Evolutionary conservation across 2,113 vertebrate genomes (phyloP).

Genomic region (Dissostichus mawsoni): DNA sequence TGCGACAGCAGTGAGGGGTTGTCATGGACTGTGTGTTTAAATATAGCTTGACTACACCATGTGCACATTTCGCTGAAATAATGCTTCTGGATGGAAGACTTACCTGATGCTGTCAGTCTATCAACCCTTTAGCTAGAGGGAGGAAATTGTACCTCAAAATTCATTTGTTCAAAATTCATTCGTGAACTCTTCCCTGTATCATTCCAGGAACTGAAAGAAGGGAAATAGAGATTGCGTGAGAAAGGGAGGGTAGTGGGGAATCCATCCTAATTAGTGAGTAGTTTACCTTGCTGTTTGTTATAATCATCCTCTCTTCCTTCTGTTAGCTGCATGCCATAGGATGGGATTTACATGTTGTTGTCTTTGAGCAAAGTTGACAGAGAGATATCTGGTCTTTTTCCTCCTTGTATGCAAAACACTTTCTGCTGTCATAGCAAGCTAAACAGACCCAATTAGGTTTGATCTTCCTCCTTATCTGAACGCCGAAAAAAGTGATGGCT

Average conservation of each 20-base stretch:
- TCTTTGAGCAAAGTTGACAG: slow-evolving; percentile 65
- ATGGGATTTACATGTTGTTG: slow-evolving; percentile 62
- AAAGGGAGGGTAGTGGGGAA: slow-evolving; percentile 21
- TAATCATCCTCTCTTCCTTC: slow-evolving; percentile 45
- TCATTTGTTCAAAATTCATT: slow-evolving; percentile 28
- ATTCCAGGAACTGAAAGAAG: slow-evolving; percentile 18
- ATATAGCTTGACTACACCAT: slow-evolving; percentile 53
- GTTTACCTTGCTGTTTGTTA: slow-evolving; percentile 62
- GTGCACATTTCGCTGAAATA: slow-evolving; percentile 38
- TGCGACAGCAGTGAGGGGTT: slow-evolving; percentile 49
- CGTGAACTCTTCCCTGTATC: slow-evolving; percentile 16
- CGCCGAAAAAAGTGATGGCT: slow-evolving; percentile 19
- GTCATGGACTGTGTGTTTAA: slow-evolving; percentile 58
- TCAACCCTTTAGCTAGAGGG: slow-evolving; percentile 14
- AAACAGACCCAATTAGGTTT: slow-evolving; percentile 60
- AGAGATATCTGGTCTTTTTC: slow-evolving; percentile 41
- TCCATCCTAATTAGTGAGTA: slow-evolving; percentile 71
- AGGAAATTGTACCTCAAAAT: slow-evolving; percentile 17
- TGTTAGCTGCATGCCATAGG: slow-evolving; percentile 11
- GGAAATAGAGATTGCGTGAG: not conserved
- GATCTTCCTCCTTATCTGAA: slow-evolving; percentile 52
- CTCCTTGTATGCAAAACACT: slow-evolving; percentile 32
- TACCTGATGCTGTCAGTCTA: slow-evolving; percentile 42
- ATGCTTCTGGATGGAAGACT: slow-evolving; percentile 36
- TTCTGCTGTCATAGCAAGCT: slow-evolving; percentile 48